A percentile compares a stretch with the other conserved stretches of the same genome.
Evolutionary conservation across 1,140 invertebrate genomes (phyloP).

Genomic region (Monochamus saltuarius): DNA sequence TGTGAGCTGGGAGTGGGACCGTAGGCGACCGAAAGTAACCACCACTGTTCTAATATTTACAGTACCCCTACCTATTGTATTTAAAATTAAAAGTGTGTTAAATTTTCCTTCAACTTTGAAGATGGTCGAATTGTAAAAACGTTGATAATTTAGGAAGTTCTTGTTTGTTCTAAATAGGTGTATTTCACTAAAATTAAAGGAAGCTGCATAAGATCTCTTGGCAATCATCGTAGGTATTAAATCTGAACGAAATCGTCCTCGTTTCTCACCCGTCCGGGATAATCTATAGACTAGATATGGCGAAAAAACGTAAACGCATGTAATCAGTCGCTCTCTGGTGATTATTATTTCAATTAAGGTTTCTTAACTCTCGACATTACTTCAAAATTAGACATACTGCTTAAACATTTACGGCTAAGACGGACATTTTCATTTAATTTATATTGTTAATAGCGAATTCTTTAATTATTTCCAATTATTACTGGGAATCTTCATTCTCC

Average conservation of each 20-base stretch:
- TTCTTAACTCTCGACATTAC: neutral
- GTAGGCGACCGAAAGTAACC: no score
- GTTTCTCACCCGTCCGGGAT: neutral
- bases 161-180: no score
- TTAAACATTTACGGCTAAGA: slow-evolving; percentile 8
- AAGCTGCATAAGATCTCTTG: no score
- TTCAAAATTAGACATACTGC: slow-evolving; percentile 7
- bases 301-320: neutral
- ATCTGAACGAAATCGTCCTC: neutral
- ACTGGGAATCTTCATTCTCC: slow-evolving; percentile 3
- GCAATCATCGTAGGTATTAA: neutral
- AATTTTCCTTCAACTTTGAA: no score
- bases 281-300: neutral
- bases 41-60: no score
- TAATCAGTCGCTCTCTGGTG: neutral
- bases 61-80: no score
- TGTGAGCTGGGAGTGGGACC: no score
- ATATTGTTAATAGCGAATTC: slow-evolving; percentile 7
- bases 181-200: no score
- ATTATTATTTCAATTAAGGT: slow-evolving; percentile 9
- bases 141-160: no score
- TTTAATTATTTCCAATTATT: slow-evolving; percentile 19
- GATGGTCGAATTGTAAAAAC: no score
- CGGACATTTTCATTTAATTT: neutral
- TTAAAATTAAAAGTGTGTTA: no score